Evolutionary conservation across 2,888 invertebrate species (phyloP), one percentile per base, ranked within the genome.

Genomic region (Lasioglossum leucozonium): DNA sequence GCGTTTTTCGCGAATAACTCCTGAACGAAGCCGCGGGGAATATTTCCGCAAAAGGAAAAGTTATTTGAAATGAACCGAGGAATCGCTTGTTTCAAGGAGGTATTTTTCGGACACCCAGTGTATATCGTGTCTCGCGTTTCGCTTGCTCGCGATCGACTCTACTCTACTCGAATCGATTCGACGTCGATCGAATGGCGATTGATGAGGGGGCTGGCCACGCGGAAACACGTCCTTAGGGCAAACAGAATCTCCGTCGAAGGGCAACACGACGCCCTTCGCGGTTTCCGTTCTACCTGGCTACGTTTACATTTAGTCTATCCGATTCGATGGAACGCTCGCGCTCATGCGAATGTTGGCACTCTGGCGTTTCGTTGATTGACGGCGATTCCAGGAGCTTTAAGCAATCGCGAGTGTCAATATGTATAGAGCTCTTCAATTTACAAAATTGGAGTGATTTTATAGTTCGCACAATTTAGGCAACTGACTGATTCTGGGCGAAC

Each of bases 141-240:
- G 62, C n/a, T 26, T 26, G 58, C 26, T 30, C 30, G 26, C 47
- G 40, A 55, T 22, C 10, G 55, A 55, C 55, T 55, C n/a, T n/a
- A 55, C 34, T 6, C 62, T 62, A 62, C 62, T 30, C 16, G 62
- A 6, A 62, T 62, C 62, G 6, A 30, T 62, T 16, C 62, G 62
- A 62, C 40, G 65, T 74, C 65, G 71, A 81, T 77, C 55, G 55
- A 55, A n/a, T 13, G 47, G 40, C 80, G 76, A 65, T 11, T 26
- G 26, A 16, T 13, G 79, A 13, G 86, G 86, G 85, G 87, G 82
- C 82, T 87, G 87, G 79, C 87, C 87, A 87, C 67, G 72, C 58
- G 77, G 51, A 76, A 79, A 67, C 67, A 16, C n/a, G 44, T 67
- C 58, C 47, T 81, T 85, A 69, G 51, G 58, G 75, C 67, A 37